Percentiles rank a stretch among this genome's conserved stretches.
Conservation (phyloP, 1,140 invertebrate genomes). For the Zaprionus ornatus region DNA sequence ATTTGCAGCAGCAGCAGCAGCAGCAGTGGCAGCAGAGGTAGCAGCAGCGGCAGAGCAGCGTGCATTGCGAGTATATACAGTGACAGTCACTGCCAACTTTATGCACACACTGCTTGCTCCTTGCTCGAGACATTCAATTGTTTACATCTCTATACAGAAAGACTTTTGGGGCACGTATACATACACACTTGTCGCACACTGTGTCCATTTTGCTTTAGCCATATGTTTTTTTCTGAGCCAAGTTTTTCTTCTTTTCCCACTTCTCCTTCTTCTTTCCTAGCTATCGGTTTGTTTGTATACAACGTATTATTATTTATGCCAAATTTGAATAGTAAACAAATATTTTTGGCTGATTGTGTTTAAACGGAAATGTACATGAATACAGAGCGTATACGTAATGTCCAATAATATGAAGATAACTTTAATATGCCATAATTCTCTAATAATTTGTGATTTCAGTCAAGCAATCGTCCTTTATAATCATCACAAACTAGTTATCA, state of each 20-base stretch:
- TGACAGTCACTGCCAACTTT: slow-evolving; percentile 1
- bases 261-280: not conserved
- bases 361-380: slow-evolving; percentile 2
- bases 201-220: slow-evolving; percentile 9
- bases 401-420: not conserved
- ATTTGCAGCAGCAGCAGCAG: slow-evolving; percentile 17
- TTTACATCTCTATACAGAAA: not conserved
- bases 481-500: no score
- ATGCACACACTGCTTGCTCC: not conserved
- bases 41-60: not conserved
- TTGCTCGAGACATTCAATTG: not conserved
- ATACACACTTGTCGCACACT: slow-evolving; percentile 16
- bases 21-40: not conserved
- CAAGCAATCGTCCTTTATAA: no score
- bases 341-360: slow-evolving; percentile 27
- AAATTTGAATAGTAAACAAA: slow-evolving; percentile 43
- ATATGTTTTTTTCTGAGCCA: slow-evolving; percentile 19
- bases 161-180: not conserved
- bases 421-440: no score
- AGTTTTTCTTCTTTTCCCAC: slow-evolving; percentile 9
- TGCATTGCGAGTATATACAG: slow-evolving; percentile 21
- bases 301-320: slow-evolving; percentile 25
- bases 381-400: slow-evolving; percentile 18
- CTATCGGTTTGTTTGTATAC: slow-evolving; percentile 5
- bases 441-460: no score